These are phyloP conservation scores for Mustelus asterias DNA, from an alignment of 2,113 vertebrate genomes.

Conservation along the genomic window DNA sequence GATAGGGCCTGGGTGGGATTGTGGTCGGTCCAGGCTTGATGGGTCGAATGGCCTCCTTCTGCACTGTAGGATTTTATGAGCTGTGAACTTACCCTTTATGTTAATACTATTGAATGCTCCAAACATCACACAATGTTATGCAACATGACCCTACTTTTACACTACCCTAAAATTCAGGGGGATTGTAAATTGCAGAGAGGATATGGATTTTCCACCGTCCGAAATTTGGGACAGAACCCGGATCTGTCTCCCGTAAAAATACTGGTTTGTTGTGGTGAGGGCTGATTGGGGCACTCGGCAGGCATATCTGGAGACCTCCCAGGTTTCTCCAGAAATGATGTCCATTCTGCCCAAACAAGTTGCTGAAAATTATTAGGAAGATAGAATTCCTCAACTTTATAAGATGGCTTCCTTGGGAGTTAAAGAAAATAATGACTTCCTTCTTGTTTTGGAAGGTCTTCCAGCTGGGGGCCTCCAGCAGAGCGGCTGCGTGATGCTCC, in stretches of 20 bases:
- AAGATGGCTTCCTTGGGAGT: neutral
- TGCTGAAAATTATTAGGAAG: neutral
- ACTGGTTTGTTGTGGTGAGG: neutral
- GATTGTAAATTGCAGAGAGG: neutral
- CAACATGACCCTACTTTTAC: neutral
- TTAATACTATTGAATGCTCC: neutral
- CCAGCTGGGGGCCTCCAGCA: neutral
- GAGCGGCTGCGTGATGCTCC: neutral
- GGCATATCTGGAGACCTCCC: neutral
- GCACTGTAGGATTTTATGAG: no score
- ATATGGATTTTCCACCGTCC: neutral
- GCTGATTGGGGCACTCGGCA: neutral
- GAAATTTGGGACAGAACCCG: neutral
- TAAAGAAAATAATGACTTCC: no score
- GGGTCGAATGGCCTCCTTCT: no score
- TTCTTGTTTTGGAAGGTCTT: neutral
- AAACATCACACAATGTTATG: neutral
- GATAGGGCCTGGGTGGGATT: no score
- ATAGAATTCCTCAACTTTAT: neutral
- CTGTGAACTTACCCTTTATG: no score
- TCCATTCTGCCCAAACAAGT: no score
- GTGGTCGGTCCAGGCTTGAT: no score
- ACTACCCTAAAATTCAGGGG: neutral
- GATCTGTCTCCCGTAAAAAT: neutral
- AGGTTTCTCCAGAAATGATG: no score